phyloP scores from a whole-genome alignment of 2,888 invertebrate species.

The Buathra laborator region DNA sequence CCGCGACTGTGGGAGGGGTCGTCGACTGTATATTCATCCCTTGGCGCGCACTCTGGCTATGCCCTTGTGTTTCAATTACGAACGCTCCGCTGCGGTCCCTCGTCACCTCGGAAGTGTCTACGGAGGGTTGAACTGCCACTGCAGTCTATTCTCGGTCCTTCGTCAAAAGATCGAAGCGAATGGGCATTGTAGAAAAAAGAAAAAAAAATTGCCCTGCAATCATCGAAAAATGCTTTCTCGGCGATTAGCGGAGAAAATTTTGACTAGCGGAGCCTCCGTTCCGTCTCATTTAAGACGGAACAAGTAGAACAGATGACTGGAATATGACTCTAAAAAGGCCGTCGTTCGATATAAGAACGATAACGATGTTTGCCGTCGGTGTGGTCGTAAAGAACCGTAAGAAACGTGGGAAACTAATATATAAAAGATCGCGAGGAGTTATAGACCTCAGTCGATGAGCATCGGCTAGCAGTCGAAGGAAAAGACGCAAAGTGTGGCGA shows the following conservation, averaged over 20 bases:
- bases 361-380: constrained; percentile 8
- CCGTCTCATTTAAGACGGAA: neutral
- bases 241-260: constrained; percentile 35
- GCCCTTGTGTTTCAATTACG: constrained; percentile 72
- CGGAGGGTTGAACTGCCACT: constrained; percentile 42
- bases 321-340: neutral
- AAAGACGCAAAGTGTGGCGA: constrained; percentile 42
- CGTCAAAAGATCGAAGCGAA: neutral
- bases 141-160: constrained; percentile 1
- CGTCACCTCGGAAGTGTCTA: constrained; percentile 62
- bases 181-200: neutral
- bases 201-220: constrained; percentile 38
- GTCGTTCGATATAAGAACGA: constrained; percentile 29
- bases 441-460: neutral
- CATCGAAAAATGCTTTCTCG: constrained; percentile 31
- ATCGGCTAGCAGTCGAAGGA: neutral
- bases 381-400: neutral
- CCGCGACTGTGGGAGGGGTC: constrained; percentile 18
- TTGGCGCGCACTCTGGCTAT: constrained; percentile 20
- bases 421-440: neutral
- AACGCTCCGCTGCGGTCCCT: constrained; percentile 59
- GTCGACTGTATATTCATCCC: constrained; percentile 65
- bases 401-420: neutral
- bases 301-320: neutral
- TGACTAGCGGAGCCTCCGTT: constrained; percentile 18